These are phyloP conservation scores for Pammene aurita DNA, from an alignment of 2,888 invertebrate genomes.

Conservation along the genomic window DNA sequence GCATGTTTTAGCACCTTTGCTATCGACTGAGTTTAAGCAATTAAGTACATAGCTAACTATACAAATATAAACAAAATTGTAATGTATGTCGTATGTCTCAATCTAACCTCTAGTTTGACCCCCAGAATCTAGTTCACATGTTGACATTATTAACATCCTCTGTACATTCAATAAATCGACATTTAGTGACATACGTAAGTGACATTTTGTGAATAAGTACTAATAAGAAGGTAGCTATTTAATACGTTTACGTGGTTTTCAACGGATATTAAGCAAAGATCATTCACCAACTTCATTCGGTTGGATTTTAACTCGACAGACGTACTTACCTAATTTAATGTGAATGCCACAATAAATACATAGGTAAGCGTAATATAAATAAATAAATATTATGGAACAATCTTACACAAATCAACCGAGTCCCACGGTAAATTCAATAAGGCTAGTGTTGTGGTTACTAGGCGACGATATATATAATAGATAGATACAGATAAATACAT, in stretches of 20 bases:
- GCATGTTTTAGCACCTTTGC: no score
- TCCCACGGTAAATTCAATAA: no score
- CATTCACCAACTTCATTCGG: constrained; percentile 29
- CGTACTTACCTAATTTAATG: background rate
- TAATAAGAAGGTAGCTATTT: background rate
- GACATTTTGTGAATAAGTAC: constrained; percentile 23
- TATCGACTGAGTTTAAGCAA: background rate
- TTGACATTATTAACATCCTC: constrained; percentile 48
- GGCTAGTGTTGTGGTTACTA: no score
- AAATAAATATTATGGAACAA: no score
- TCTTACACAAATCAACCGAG: no score
- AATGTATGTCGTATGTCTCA: background rate
- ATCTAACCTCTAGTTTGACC: background rate
- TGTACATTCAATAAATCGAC: constrained; percentile 45
- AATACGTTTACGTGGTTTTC: constrained; percentile 30
- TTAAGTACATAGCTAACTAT: background rate
- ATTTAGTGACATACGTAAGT: constrained; percentile 52
- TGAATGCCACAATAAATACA: no score
- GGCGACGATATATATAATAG: no score
- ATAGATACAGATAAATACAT: no score
- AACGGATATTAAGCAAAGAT: constrained; percentile 47
- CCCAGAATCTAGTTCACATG: constrained; percentile 21
- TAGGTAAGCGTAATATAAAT: background rate
- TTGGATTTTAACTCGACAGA: constrained; percentile 1
- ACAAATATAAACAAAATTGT: background rate